A percentile compares a stretch with the other conserved stretches of the same genome.
Conservation (phyloP, 2,113 vertebrate species). For the Bostrychus sinensis region DNA sequence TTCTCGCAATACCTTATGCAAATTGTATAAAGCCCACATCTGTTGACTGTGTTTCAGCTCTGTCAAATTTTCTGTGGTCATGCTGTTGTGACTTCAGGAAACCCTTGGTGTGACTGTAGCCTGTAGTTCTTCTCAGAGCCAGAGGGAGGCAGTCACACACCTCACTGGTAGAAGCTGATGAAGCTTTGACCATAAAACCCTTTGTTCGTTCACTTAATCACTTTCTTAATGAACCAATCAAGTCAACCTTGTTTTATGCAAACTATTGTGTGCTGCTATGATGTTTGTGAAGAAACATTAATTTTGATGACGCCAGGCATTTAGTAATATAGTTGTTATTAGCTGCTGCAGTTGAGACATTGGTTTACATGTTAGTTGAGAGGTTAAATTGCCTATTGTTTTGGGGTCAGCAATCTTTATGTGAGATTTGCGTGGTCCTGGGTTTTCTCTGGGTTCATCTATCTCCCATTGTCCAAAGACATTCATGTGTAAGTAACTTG, state of each 20-base stretch:
- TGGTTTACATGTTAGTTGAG: no score
- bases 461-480: no score
- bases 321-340: not conserved
- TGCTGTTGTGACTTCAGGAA: not conserved
- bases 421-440: no score
- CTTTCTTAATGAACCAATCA: slow-evolving; percentile 54
- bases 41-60: not conserved
- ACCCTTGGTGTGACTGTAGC: not conserved
- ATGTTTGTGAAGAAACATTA: not conserved
- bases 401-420: no score
- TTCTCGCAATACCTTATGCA: no score
- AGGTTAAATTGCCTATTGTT: no score
- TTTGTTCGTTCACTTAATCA: slow-evolving; percentile 63
- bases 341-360: not conserved
- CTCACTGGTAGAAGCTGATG: slow-evolving; percentile 39
- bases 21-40: not conserved
- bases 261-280: slow-evolving; percentile 49
- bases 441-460: no score
- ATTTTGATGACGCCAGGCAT: not conserved
- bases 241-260: slow-evolving; percentile 52
- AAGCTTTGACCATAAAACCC: slow-evolving; percentile 24
- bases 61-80: not conserved
- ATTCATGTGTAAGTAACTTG: no score
- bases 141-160: slow-evolving; percentile 78
- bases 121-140: slow-evolving; percentile 65